Percentiles rank a stretch among this genome's conserved stretches.
Evolutionary conservation across 2,888 invertebrate species (phyloP).

Genomic region (Sesia bembeciformis): DNA sequence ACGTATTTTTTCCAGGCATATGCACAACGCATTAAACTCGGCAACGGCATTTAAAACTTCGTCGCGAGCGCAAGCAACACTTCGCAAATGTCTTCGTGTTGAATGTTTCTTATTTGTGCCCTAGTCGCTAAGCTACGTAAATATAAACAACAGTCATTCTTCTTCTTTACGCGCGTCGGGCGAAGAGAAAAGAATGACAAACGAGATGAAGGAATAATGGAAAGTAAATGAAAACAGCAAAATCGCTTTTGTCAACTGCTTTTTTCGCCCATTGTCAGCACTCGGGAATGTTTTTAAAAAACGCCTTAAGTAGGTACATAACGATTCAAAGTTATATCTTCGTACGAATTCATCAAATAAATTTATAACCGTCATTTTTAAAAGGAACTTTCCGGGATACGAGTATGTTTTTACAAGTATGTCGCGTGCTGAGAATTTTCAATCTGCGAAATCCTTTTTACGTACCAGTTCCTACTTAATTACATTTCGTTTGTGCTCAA

Average conservation of each 20-base stretch:
- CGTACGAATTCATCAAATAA: slow-evolving; percentile 27
- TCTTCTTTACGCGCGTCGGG: slow-evolving; percentile 53
- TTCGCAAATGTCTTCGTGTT: slow-evolving; percentile 19
- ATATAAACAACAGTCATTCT: slow-evolving; percentile 61
- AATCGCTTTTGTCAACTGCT: slow-evolving; percentile 64
- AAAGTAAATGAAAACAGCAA: slow-evolving; percentile 68
- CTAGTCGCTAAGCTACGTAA: slow-evolving; percentile 57
- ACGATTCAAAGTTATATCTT: slow-evolving; percentile 21
- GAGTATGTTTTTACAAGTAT: background rate
- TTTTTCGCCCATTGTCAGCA: slow-evolving; percentile 43
- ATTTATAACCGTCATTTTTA: slow-evolving; percentile 11
- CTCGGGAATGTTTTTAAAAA: slow-evolving; percentile 39
- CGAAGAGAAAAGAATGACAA: slow-evolving; percentile 65
- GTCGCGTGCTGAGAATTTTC: slow-evolving; percentile 2
- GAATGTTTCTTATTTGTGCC: slow-evolving; percentile 46
- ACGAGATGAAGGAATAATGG: slow-evolving; percentile 67
- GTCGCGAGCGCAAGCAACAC: slow-evolving; percentile 27
- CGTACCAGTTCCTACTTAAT: background rate
- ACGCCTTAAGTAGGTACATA: slow-evolving; percentile 20
- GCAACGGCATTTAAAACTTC: slow-evolving; percentile 8
- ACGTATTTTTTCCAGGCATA: background rate
- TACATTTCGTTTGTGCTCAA: background rate
- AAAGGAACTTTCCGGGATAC: background rate
- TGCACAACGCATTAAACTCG: background rate
- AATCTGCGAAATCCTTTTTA: background rate